phyloP scores from a whole-genome alignment of 2,888 invertebrate species.

The Caenorhabditis sp. region DNA sequence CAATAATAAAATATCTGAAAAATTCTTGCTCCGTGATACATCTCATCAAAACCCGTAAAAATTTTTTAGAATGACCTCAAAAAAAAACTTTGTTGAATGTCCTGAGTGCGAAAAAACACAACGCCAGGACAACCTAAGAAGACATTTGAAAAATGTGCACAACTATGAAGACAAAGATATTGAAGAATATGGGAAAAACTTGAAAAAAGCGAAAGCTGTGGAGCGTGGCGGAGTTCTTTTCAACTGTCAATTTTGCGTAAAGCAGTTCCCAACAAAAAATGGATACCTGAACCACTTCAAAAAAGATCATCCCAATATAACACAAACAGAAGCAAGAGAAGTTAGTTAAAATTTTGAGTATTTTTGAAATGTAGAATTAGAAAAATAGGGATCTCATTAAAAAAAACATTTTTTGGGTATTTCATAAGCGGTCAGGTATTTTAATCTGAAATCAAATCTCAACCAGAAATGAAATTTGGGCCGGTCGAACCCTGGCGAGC shows the following conservation, averaged over 20 bases:
- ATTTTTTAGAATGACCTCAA: too few species aligned
- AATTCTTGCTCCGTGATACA: too few species aligned
- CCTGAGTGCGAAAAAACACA: too few species aligned
- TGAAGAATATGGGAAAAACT: background rate
- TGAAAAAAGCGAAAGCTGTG: background rate
- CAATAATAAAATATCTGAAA: too few species aligned
- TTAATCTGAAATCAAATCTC: too few species aligned
- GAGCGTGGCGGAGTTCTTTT: background rate
- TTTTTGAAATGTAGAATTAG: background rate
- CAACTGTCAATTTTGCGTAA: background rate
- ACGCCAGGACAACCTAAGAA: background rate
- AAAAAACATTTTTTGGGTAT: too few species aligned
- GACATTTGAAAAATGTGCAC: background rate
- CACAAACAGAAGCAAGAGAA: background rate
- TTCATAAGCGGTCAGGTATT: too few species aligned
- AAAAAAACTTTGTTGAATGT: too few species aligned
- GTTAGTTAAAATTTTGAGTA: background rate
- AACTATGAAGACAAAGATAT: background rate
- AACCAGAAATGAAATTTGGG: too few species aligned
- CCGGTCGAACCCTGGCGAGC: too few species aligned
- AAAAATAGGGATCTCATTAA: too few species aligned
- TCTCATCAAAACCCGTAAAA: too few species aligned
- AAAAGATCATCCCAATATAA: background rate
- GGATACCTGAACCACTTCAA: background rate
- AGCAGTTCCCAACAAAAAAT: background rate